phyloP scores from a whole-genome alignment of 2,797 vertebrate species.

The Tauraco hartlaubi region DNA sequence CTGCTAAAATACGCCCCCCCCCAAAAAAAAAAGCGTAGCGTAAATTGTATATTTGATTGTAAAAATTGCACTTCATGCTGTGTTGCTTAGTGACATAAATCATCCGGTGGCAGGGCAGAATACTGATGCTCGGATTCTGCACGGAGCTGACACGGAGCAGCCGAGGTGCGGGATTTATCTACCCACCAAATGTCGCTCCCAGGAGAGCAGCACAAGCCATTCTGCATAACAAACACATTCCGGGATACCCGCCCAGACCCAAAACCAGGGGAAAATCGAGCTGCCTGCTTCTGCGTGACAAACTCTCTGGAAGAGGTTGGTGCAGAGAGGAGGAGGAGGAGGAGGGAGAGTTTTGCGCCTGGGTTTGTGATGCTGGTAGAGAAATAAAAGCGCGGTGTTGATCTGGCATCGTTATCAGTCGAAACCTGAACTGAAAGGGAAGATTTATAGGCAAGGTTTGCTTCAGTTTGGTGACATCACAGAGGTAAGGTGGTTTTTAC shows the following conservation, averaged over 20 bases:
- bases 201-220: neutral
- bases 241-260: neutral
- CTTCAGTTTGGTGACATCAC: fast-evolving
- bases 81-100: constrained; percentile 71
- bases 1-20: constrained; percentile 29
- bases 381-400: neutral
- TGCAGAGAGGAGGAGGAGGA: neutral
- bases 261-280: neutral
- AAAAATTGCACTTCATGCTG: constrained; percentile 59
- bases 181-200: neutral
- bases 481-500: fast-evolving
- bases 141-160: constrained; percentile 20
- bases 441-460: neutral
- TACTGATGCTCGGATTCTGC: neutral
- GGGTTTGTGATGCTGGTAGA: neutral
- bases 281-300: neutral
- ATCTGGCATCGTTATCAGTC: fast-evolving
- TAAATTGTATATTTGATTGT: constrained; percentile 62
- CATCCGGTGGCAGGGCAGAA: neutral
- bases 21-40: neutral
- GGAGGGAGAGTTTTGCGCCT: neutral
- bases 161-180: constrained; percentile 43
- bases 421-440: neutral
- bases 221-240: constrained; percentile 12
- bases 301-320: neutral